Evolutionary conservation across 2,113 vertebrate genomes (phyloP).

Genomic region (Pongo abelii): DNA sequence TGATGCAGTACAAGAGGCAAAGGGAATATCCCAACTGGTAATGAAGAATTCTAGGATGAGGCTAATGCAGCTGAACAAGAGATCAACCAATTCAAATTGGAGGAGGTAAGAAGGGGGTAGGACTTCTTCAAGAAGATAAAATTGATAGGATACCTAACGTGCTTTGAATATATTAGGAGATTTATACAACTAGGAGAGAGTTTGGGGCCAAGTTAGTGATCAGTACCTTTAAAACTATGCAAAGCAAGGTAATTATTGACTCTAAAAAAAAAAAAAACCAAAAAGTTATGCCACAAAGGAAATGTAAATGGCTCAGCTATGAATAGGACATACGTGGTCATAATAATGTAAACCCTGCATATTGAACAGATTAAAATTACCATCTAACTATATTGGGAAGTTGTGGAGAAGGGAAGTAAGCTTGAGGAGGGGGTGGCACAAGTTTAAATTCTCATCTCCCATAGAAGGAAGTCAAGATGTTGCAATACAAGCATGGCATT

Average conservation of each 20-base stretch:
- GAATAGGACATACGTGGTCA: not conserved
- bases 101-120: not conserved
- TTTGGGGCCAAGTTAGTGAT: not conserved
- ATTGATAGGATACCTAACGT: not conserved
- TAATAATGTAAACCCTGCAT: not conserved
- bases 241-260: not conserved
- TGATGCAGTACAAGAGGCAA: not conserved
- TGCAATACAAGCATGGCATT: not conserved
- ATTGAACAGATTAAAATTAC: not conserved
- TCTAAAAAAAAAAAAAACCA: not conserved
- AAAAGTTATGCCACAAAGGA: not conserved
- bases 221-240: not conserved
- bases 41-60: not conserved
- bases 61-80: not conserved
- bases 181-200: not conserved
- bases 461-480: not conserved
- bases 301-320: not conserved
- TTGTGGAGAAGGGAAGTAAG: not conserved
- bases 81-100: not conserved
- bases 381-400: not conserved
- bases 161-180: not conserved
- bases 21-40: not conserved
- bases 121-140: not conserved
- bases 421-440: not conserved
- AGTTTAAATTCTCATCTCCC: not conserved